Conservation (phyloP, 2,113 vertebrate species). For the Machaerirhynchus nigripectus region DNA sequence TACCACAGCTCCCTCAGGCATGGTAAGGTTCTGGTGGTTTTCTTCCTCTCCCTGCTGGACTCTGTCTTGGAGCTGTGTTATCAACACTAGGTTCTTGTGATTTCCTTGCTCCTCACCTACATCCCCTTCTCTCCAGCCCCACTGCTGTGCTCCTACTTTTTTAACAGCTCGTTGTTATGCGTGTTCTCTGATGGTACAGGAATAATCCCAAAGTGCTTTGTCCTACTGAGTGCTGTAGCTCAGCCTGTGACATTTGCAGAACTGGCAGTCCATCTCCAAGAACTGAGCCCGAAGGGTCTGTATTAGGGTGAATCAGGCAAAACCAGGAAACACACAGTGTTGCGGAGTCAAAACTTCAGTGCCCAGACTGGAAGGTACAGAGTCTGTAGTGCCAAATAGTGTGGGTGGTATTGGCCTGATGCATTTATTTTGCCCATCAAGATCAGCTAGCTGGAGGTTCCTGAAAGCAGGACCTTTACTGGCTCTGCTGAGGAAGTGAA, state of each 20-base stretch:
- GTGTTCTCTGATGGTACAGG: neutral
- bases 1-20: accelerated
- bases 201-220: neutral
- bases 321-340: neutral
- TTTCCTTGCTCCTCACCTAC: neutral
- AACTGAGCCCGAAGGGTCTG: neutral
- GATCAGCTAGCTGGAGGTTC: neutral
- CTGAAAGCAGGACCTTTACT: neutral
- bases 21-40: neutral
- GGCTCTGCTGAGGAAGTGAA: neutral
- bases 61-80: neutral
- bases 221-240: neutral
- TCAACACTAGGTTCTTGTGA: neutral
- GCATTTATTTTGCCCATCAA: neutral
- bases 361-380: neutral
- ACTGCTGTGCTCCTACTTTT: neutral
- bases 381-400: accelerated
- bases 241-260: neutral
- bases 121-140: neutral
- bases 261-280: neutral
- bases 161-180: neutral
- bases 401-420: accelerated
- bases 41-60: neutral
- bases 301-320: neutral
- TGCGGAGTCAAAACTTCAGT: neutral